These are phyloP conservation scores for Cepaea hortensis DNA, from an alignment of 2,888 invertebrate genomes.

Conservation along the genomic window DNA sequence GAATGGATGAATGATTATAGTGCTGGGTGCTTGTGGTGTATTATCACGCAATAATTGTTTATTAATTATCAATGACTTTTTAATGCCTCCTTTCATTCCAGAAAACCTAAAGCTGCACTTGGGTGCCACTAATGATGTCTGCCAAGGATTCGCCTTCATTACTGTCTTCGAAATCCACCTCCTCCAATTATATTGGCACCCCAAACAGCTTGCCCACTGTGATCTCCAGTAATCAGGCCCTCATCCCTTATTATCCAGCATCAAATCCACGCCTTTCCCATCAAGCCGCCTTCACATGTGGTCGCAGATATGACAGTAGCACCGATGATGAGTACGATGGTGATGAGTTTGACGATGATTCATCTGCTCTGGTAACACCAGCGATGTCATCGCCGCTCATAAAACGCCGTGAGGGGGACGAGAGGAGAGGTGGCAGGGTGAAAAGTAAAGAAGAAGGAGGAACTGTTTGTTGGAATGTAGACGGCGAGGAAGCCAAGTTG, in stretches of 20 bases:
- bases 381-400: slow-evolving; percentile 53
- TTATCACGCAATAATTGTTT: too few relatives aligned
- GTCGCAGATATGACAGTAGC: slow-evolving; percentile 37
- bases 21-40: too few relatives aligned
- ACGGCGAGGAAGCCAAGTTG: slow-evolving; percentile 14
- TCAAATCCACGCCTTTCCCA: slow-evolving; percentile 18
- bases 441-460: slow-evolving; percentile 29
- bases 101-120: neutral
- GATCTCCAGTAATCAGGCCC: slow-evolving; percentile 29
- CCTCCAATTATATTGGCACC: neutral
- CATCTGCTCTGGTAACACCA: slow-evolving; percentile 51
- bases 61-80: neutral
- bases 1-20: too few relatives aligned
- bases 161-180: neutral
- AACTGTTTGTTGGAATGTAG: neutral
- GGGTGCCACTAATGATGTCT: slow-evolving; percentile 10
- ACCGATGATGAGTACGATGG: slow-evolving; percentile 49
- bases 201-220: slow-evolving; percentile 10
- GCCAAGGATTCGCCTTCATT: neutral
- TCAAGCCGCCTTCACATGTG: neutral
- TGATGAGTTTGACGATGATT: slow-evolving; percentile 51
- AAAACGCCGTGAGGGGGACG: slow-evolving; percentile 39
- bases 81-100: neutral
- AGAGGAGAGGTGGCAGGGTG: slow-evolving; percentile 24
- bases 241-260: neutral